These are phyloP conservation scores for Cephus sareptanus DNA, from an alignment of 2,888 invertebrate species.

Conservation along the genomic window DNA sequence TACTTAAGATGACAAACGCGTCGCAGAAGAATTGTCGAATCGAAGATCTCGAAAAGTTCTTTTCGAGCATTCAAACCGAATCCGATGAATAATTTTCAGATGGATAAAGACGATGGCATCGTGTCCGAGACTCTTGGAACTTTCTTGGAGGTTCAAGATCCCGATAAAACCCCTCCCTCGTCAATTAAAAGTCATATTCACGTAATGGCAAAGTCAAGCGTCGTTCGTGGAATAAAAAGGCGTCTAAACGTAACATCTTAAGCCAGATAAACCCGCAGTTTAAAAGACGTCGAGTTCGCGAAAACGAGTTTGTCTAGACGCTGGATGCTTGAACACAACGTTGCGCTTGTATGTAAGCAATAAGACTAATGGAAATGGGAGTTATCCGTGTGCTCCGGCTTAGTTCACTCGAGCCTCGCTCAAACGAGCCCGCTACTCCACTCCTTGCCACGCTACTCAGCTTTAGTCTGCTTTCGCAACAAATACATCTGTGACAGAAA, in stretches of 20 bases:
- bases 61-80: not conserved
- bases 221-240: not conserved
- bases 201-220: not conserved
- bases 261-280: constrained; percentile 17
- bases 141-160: not conserved
- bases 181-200: not conserved
- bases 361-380: constrained; percentile 26
- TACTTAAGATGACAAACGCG: not conserved
- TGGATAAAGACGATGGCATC: not conserved
- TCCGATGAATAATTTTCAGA: not conserved
- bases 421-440: not conserved
- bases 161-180: not conserved
- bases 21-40: not conserved
- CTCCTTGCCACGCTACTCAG: not conserved
- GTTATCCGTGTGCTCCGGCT: not conserved
- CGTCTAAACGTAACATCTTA: constrained; percentile 9
- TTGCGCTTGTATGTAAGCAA: constrained; percentile 7
- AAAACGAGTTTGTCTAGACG: constrained; percentile 16
- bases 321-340: not conserved
- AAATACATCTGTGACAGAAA: not conserved
- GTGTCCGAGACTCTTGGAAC: not conserved
- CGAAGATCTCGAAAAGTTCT: not conserved
- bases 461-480: not conserved
- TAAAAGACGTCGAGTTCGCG: constrained; percentile 9
- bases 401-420: not conserved